Conservation (phyloP, 2,113 vertebrate species). For the Trematomus loennbergii region DNA sequence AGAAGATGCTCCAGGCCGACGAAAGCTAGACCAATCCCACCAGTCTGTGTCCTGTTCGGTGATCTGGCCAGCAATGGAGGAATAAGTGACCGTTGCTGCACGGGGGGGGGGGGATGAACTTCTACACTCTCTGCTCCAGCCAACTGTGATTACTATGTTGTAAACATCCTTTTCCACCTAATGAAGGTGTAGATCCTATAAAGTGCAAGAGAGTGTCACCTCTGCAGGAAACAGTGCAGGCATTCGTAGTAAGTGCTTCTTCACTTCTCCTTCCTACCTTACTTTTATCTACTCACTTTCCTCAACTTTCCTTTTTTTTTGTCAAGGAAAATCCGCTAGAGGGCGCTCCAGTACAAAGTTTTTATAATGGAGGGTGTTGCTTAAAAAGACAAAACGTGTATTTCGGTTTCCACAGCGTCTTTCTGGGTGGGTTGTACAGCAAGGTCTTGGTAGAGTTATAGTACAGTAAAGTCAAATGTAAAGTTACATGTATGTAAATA, state of each 20-base stretch:
- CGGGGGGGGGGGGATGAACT: constrained; percentile 5
- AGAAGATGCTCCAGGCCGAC: constrained; percentile 91
- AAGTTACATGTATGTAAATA: constrained; percentile 70
- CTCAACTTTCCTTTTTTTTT: constrained; percentile 6
- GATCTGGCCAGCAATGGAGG: neutral
- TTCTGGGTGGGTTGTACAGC: constrained; percentile 54
- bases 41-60: neutral
- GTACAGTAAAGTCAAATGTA: constrained; percentile 49
- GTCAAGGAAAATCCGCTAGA: constrained; percentile 17
- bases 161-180: constrained; percentile 21
- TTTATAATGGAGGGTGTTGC: neutral
- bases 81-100: constrained; percentile 31
- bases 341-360: constrained; percentile 39
- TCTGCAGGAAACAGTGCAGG: constrained; percentile 30
- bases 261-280: constrained; percentile 12
- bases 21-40: constrained; percentile 77
- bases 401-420: constrained; percentile 44
- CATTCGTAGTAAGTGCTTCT: constrained; percentile 25
- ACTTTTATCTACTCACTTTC: constrained; percentile 16
- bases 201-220: constrained; percentile 16
- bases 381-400: neutral
- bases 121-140: neutral
- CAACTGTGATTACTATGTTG: constrained; percentile 16
- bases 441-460: constrained; percentile 18
- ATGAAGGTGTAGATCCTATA: constrained; percentile 43